Evolutionary conservation across 2,113 vertebrate genomes (phyloP).

Genomic region (Bubo bubo): DNA sequence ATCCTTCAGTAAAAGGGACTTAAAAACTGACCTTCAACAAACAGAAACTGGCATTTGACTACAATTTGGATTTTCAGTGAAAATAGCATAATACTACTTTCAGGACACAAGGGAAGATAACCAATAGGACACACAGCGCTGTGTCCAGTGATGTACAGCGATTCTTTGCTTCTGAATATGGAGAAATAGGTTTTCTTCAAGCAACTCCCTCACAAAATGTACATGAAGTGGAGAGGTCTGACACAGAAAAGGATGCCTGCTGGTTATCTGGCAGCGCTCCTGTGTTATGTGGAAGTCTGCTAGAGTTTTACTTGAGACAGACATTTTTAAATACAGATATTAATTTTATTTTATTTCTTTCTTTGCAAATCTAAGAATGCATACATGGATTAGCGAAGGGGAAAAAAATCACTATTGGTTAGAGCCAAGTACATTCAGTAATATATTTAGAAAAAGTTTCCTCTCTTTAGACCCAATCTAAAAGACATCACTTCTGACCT

Average conservation of each 20-base stretch:
- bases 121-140: neutral
- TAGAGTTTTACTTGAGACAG: neutral
- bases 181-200: neutral
- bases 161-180: neutral
- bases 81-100: neutral
- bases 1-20: neutral
- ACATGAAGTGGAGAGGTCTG: neutral
- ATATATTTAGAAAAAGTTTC: neutral
- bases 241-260: neutral
- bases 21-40: neutral
- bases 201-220: neutral
- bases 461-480: neutral
- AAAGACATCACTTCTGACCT: neutral
- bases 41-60: neutral
- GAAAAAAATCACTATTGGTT: neutral
- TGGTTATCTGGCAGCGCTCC: neutral
- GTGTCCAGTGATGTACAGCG: neutral
- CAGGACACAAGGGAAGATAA: neutral
- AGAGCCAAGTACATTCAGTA: neutral
- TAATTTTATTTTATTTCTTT: neutral
- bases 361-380: neutral
- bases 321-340: neutral
- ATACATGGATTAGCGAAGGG: neutral
- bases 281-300: neutral
- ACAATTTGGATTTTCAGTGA: neutral